These are phyloP conservation scores for Porites lobata DNA, from an alignment of 92 coral and sea anemone genomes.

Conservation along the genomic window DNA sequence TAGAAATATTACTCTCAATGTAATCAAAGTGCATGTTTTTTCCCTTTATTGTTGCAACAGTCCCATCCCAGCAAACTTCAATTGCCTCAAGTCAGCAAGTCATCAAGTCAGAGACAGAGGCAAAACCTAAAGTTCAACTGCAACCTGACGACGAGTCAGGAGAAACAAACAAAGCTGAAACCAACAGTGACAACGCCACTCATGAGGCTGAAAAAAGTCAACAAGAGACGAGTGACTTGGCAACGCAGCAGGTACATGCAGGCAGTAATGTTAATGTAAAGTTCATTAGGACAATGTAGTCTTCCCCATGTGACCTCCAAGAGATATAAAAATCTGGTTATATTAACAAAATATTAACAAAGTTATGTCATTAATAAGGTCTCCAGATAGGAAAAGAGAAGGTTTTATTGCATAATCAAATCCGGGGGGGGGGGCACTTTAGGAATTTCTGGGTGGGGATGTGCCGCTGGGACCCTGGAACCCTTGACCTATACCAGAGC, in stretches of 20 bases:
- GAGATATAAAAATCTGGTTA: no score
- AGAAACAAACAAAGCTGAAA: background rate
- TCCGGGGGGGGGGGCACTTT: no score
- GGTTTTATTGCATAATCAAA: no score
- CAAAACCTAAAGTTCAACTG: conserved; percentile 67
- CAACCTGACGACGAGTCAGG: background rate
- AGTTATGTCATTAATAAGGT: no score
- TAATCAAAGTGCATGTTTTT: background rate
- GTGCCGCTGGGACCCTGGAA: no score
- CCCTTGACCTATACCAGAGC: no score
- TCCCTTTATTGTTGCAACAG: conserved; percentile 30
- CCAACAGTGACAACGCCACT: background rate
- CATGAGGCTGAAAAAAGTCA: background rate
- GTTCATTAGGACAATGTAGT: no score
- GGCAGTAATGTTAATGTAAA: no score
- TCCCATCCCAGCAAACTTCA: conserved; percentile 62
- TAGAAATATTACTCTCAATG: background rate
- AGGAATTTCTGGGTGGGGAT: no score
- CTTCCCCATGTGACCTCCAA: no score
- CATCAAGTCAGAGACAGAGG: conserved; percentile 72
- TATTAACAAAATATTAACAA: no score
- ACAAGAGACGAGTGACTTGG: background rate
- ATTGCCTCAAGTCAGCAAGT: conserved; percentile 84
- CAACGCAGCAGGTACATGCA: background rate
- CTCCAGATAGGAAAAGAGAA: no score